Percentiles rank a stretch among this genome's conserved stretches.
Evolutionary conservation across 1,140 invertebrate species (phyloP).

Genomic region (Aphelinus atriplicis): DNA sequence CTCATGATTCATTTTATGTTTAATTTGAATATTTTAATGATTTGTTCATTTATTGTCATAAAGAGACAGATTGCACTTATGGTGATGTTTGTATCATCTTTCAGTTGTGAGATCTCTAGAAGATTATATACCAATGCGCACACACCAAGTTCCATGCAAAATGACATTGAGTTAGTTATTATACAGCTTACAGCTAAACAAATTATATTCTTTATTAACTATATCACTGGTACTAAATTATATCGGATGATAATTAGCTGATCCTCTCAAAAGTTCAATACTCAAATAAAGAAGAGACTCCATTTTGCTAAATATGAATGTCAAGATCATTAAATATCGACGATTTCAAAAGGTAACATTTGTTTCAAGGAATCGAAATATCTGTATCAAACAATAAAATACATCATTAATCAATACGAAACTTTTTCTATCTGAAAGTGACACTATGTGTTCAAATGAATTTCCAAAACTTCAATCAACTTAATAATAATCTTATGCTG

Average conservation of each 20-base stretch:
- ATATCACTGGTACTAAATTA: background rate
- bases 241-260: background rate
- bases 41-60: conserved; percentile 33
- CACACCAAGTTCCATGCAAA: conserved; percentile 24
- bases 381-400: too few relatives aligned
- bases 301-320: background rate
- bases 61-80: conserved; percentile 35
- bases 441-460: too few relatives aligned
- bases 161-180: conserved; percentile 25
- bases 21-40: conserved; percentile 8
- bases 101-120: conserved; percentile 29
- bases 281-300: conserved; percentile 5
- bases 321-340: too few relatives aligned
- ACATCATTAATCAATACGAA: too few relatives aligned
- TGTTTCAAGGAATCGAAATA: too few relatives aligned
- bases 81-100: conserved; percentile 25
- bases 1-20: conserved; percentile 8
- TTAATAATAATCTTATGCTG: too few relatives aligned
- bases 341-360: too few relatives aligned
- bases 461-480: too few relatives aligned
- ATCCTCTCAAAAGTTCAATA: conserved; percentile 13
- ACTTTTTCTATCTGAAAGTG: too few relatives aligned
- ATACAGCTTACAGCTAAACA: background rate
- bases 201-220: conserved; percentile 1
- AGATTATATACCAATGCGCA: conserved; percentile 9